These are phyloP conservation scores for Nothocercus julius DNA, from an alignment of 2,113 vertebrate genomes.

Conservation along the genomic window DNA sequence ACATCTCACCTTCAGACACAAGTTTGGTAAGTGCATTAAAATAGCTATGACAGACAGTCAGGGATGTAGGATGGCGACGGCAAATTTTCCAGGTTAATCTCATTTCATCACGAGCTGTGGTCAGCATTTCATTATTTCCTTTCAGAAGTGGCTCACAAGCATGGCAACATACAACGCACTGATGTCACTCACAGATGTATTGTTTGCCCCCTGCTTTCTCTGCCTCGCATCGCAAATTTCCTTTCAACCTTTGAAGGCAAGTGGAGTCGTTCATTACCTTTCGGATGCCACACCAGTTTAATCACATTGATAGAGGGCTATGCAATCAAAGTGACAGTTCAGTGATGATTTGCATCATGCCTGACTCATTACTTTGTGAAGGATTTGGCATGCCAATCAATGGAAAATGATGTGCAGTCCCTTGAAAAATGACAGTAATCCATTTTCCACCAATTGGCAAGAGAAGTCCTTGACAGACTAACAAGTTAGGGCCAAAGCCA, in stretches of 20 bases:
- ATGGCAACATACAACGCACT: not conserved
- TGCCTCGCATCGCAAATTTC: constrained; percentile 52
- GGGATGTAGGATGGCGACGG: not conserved
- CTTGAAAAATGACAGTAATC: constrained; percentile 81
- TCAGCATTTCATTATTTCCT: not conserved
- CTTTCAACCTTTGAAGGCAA: constrained; percentile 72
- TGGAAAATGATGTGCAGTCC: constrained; percentile 76
- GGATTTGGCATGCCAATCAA: constrained; percentile 85
- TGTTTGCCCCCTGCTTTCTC: constrained; percentile 45
- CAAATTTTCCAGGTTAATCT: constrained; percentile 5
- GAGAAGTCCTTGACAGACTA: constrained; percentile 77
- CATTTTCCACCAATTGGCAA: constrained; percentile 81
- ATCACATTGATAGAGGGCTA: constrained; percentile 81
- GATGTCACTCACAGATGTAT: not conserved
- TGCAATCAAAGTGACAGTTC: constrained; percentile 85
- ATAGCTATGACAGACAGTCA: not conserved
- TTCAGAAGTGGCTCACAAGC: not conserved
- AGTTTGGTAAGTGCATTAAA: not conserved
- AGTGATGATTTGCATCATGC: constrained; percentile 80
- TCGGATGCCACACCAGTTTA: constrained; percentile 78
- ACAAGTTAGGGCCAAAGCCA: constrained; percentile 75
- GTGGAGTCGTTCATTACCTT: constrained; percentile 72
- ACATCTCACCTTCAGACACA: not conserved
- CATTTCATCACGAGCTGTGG: not conserved
- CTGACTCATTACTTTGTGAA: constrained; percentile 83